Percentiles rank a stretch among this genome's conserved stretches.
Evolutionary conservation across 2,888 invertebrate species (phyloP).

Genomic region (Diarsia brunnea): DNA sequence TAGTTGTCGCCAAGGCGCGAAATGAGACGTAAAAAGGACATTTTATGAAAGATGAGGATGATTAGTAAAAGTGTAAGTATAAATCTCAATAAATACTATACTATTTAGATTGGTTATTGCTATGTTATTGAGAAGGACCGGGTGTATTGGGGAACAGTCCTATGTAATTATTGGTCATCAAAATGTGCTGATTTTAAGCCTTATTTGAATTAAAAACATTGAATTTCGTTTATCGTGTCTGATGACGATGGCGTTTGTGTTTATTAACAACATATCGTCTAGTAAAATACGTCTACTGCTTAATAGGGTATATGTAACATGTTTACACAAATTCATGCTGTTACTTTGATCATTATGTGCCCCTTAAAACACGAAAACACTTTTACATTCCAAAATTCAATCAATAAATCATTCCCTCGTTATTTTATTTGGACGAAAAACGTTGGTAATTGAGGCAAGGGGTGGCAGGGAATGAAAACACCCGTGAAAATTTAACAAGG

Average conservation of each 20-base stretch:
- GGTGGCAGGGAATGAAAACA: constrained; percentile 64
- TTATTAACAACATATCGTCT: too few species aligned
- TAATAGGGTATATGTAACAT: too few species aligned
- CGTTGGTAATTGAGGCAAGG: constrained; percentile 54
- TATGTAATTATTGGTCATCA: neutral
- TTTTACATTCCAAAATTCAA: constrained; percentile 9
- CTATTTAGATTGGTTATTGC: neutral
- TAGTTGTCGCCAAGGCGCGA: too few species aligned
- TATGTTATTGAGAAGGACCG: neutral
- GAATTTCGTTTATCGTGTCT: too few species aligned
- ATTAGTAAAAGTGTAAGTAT: too few species aligned
- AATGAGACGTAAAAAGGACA: too few species aligned
- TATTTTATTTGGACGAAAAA: constrained; percentile 53
- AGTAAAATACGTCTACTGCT: too few species aligned
- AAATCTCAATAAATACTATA: too few species aligned
- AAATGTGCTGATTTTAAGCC: neutral
- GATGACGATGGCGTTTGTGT: too few species aligned
- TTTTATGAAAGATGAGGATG: too few species aligned
- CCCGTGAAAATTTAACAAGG: constrained; percentile 87
- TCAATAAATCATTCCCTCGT: constrained; percentile 58
- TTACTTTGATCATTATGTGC: neutral
- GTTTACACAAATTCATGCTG: too few species aligned
- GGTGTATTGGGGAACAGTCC: neutral
- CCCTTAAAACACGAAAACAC: neutral
- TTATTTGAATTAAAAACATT: too few species aligned